Evolutionary conservation across 92 coral and sea anemone species (phyloP), one percentile per base, ranked within the genome.

Genomic region (Palythoa grandis): DNA sequence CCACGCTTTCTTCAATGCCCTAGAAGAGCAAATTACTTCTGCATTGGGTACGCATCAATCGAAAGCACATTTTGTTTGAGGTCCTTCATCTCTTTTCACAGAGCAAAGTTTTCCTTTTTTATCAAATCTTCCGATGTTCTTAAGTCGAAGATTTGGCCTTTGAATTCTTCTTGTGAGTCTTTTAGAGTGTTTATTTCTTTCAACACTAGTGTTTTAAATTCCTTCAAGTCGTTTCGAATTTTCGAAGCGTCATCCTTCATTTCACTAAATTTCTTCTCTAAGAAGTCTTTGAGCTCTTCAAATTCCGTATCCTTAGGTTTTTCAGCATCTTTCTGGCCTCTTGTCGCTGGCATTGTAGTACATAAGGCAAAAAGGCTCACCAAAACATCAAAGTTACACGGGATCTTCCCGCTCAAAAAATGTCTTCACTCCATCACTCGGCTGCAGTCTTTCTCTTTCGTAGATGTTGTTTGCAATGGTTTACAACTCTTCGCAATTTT

Each of bases 341-440:
- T 70, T 35, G 74, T 70, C 7, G 74, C 74, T 29, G 74, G 74
- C 74, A 70, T 70, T 29, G 15, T 70, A 29, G 47, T 35, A 70
- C 47, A 70, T 70, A 70, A 35, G 50, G 47, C 50, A 15, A 29
- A 70, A 70, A 29, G 16, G 1, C 67, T 60, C 23, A 7, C 67
- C 5, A 60, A 60, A 16, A 60, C 8, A 60, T 60, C 63, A 17
- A 60, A 17, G 16, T 60, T 60, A 70, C 74, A 70, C 50, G 52
- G 29, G 47, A 70, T 70, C 74, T 70, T 37, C 74, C 74, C 74
- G 74, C 74, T 70, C 74, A 24, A 70, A 70, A 70, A 5, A 9
- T 20, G 52, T 70, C n/a, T n/a, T n/a, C n/a, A n/a, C n/a, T n/a
- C n/a, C n/a, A n/a, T n/a, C n/a, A n/a, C n/a, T n/a, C n/a, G n/a